Evolutionary conservation across 2,113 vertebrate genomes (phyloP), one percentile per base, ranked within the genome.

Genomic region (Boleophthalmus pectinirostris): DNA sequence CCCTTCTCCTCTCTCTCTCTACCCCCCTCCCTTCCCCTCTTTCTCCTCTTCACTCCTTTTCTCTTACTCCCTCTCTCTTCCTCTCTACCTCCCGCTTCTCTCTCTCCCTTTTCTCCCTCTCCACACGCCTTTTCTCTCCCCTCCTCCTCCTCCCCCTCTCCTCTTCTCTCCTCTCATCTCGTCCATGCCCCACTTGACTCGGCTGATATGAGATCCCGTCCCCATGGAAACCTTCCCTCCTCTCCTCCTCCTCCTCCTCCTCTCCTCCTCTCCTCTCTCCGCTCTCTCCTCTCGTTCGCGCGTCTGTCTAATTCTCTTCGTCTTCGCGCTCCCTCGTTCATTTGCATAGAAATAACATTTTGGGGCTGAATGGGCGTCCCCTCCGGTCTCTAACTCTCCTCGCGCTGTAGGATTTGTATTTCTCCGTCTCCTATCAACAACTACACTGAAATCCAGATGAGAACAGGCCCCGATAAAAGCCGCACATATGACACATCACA

Each of bases 331-430:
- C 56, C 24, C 49, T 58, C 84, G 92, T 90, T 91, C 77, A 82
- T 95, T 94, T 92, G 93, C 93, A 91, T 94, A 93, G 91, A 94
- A 94, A 94, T 93, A 93, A 89, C 91, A 91, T 94, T 94, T 87
- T 89, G 84, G 88, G 61, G 58, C 51, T 84, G 75, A 93, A 86
- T 75, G 86, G 83, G 73, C 29, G 79, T 88, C 77, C 80, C 29
- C 82, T 88, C 75, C 87, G 76, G 85, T 88, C 80, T 73, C 81
- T 20, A 72, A 81, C 82, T 66, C 74, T 43, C 38, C 74, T 78
- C 82, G 64, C 75, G 66, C 79, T 76, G 64, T 80, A 78, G 77
- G 83, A 82, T 85, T 87, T 81, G 83, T 88, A 85, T 73, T 11
- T 0, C 66, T 23, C 76, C 78, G 23, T 72, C 56, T 73, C 47